Conservation (phyloP, 1,140 invertebrate genomes). For the Bombus consobrinus region DNA sequence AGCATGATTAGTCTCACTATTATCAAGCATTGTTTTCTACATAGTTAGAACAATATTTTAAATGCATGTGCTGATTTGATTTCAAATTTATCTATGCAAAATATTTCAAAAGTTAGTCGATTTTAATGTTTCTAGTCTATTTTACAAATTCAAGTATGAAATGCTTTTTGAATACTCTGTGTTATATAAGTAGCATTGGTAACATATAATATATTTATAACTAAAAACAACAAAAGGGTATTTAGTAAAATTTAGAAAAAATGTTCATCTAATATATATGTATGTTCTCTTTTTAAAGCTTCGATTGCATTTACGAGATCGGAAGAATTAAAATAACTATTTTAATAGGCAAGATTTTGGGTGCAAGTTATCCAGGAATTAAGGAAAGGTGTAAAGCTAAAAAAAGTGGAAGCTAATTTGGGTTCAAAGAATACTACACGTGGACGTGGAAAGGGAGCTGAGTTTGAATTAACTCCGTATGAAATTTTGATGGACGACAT, state of each 20-base stretch:
- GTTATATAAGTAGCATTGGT: not conserved
- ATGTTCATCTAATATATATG: not conserved
- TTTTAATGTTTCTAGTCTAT: not conserved
- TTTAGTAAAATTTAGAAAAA: not conserved
- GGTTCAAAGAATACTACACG: conserved; percentile 68
- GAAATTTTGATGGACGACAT: conserved; percentile 99
- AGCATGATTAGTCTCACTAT: conserved; percentile 18
- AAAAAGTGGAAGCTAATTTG: conserved; percentile 91
- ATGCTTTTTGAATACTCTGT: not conserved
- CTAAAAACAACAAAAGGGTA: not conserved
- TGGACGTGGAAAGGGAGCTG: conserved; percentile 83
- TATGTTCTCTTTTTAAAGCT: not conserved
- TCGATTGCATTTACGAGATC: not conserved
- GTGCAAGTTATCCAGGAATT: conserved; percentile 97
- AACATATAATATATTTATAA: not conserved
- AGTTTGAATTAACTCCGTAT: conserved; percentile 98
- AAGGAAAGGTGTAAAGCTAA: conserved; percentile 93
- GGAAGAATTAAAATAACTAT: not conserved
- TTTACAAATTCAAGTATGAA: not conserved
- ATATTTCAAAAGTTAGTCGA: not conserved
- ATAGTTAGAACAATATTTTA: not conserved
- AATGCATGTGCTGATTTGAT: not conserved
- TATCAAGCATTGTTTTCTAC: not conserved
- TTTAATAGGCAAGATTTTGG: conserved; percentile 94
- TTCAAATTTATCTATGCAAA: not conserved